Evolutionary conservation across 2,797 vertebrate genomes (phyloP), one percentile per base, ranked within the genome.

Genomic region (Anguilla megastoma): DNA sequence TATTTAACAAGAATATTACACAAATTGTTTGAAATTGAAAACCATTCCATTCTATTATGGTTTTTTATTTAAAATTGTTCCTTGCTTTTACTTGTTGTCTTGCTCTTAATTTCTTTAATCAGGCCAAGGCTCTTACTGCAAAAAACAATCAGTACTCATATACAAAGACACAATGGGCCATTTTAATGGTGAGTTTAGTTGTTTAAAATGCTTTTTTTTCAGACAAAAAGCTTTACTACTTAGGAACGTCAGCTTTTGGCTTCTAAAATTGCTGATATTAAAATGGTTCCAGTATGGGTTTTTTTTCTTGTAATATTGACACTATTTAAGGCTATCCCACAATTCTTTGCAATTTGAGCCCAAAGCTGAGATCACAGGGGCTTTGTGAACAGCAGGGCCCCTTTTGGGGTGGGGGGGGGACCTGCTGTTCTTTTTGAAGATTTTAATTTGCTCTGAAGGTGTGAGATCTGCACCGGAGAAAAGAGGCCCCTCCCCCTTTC

Each of bases 381-480:
- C 48, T 79, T 30, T 36, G 33, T 18, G 71, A 87, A 80, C 18
- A 60, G 74, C 14, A 27, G 74, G 74, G 74, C 74, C 74, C 56
- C 33, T 60, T 74, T 36, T 14, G 12, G 71, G 71, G 10, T 36
- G 71, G 71, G 69, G 71, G 71, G 33, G 41, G 9, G 21, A 63
- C 60, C 83, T 74, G 30, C 21, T 3, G 45, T 14, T 52, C 83
- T 33, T 27, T 76, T 30, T 60, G 56, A 54, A 30, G 48, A 52
- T 85, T 74, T 85, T 56, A 56, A 71, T 76, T 45, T 76, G 48
- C 45, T 50, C 12, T 24, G 45, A 45, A 33, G 83, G 63, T 84
- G 45, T 66, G 36, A 88, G 63, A 58, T 88, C 48, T 56, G 24
- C 50, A 36, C 33, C 6, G 27, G 66, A 88, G 63, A 48, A 58